Percentiles rank a stretch among this genome's conserved stretches.
Evolutionary conservation across 2,888 invertebrate genomes (phyloP).

Genomic region (Lochmaea capreae): DNA sequence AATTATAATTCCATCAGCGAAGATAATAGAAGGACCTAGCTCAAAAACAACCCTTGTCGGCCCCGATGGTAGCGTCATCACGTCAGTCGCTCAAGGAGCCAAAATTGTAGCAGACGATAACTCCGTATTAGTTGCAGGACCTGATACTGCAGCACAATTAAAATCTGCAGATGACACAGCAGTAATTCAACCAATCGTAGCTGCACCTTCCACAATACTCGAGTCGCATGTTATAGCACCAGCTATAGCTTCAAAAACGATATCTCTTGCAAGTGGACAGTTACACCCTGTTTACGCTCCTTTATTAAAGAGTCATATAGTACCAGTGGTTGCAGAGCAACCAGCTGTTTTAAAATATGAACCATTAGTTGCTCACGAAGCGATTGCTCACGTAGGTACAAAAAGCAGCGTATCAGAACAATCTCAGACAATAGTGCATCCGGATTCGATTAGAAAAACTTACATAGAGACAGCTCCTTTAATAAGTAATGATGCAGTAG

Average conservation of each 20-base stretch:
- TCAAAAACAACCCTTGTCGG: conserved; percentile 55
- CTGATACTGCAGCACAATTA: conserved; percentile 7
- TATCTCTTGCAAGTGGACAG: background rate
- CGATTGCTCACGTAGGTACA: background rate
- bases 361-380: conserved; percentile 16
- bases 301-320: background rate
- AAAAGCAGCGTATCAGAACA: conserved; percentile 22
- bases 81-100: conserved; percentile 38
- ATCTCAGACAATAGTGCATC: conserved; percentile 22
- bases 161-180: conserved; percentile 20
- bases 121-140: conserved; percentile 14
- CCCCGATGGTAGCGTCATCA: conserved; percentile 56
- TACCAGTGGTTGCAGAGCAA: conserved; percentile 15
- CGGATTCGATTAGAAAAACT: background rate
- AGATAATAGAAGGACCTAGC: conserved; percentile 55
- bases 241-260: background rate
- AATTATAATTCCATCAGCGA: conserved; percentile 36
- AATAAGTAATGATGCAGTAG: background rate
- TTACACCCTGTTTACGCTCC: background rate
- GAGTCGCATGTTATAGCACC: background rate
- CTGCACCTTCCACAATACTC: conserved; percentile 1
- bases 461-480: background rate
- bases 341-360: background rate
- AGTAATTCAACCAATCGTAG: background rate
- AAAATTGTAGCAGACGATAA: conserved; percentile 25